Evolutionary conservation across 2,797 vertebrate species (phyloP), one percentile per base, ranked within the genome.

Genomic region (Lates japonicus): DNA sequence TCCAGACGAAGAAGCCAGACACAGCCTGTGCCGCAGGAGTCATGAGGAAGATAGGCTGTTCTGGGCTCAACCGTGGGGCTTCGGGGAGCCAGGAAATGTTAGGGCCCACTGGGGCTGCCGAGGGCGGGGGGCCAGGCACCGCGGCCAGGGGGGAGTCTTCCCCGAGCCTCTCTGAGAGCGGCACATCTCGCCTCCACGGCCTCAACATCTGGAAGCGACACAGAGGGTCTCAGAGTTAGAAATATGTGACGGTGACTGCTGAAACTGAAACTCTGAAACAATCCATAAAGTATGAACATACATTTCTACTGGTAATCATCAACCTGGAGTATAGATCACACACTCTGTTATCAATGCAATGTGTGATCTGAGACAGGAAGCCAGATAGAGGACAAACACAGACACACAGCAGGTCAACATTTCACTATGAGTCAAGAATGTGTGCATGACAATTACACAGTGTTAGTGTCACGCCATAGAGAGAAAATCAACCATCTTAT

Each of bases 1-100:
- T 97, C 98, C 98, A 99, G 35, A 99, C 98, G 22, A 99, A 99
- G 94, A 99, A 97, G 80, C 98, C 98, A 0, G 98, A 98, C 92
- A 98, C 94, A 35, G 97, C 97, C 93, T 99, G 98, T 1, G 98
- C 96, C 0, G 96, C 96, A 0, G 95, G 95, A 19, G 97, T 99
- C 98, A 99, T 99, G 85, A 99, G 96, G 88, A 99, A 99, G 88
- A 97, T 94, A 0, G 98, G 98, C 88, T 96, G 95, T 62, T 97
- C 97, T 63, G 94, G 87, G 22, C 92, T 95, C 0, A 96, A 96
- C 60, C 96, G 94, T 3, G 96, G 96, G 70, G 95, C 96, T 63
- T 98, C 97, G 0, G 97, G 96, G 74, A 96, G 88, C 94, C 94
- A 95, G 0, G 98, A 98, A 78, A 97, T 94, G 76, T 97, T 98